Percentiles rank a stretch among this genome's conserved stretches.
These are phyloP conservation scores for Telenomus remus DNA, from an alignment of 1,140 invertebrate species.

Conservation along the genomic window DNA sequence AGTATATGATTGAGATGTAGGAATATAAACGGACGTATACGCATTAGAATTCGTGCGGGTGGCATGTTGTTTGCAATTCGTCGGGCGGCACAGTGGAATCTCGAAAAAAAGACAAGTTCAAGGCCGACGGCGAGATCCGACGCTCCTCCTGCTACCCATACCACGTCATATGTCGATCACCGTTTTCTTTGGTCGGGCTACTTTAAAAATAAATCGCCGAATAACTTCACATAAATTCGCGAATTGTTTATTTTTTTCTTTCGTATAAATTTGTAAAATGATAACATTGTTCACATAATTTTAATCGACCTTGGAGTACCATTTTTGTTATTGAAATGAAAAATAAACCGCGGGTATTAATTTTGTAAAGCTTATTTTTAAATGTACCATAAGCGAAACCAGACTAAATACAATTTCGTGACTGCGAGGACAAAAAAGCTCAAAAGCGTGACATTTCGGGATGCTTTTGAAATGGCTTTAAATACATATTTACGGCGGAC, in stretches of 20 bases:
- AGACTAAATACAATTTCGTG: slow-evolving; percentile 33
- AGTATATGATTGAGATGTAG: no score
- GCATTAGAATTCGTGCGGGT: slow-evolving; percentile 63
- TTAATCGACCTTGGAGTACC: no score
- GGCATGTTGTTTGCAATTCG: slow-evolving; percentile 53
- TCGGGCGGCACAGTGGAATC: slow-evolving; percentile 56
- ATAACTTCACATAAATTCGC: no score
- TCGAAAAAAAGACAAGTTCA: slow-evolving; percentile 67
- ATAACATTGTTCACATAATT: no score
- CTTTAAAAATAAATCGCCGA: no score
- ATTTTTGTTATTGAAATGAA: no score
- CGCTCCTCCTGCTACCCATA: slow-evolving; percentile 30
- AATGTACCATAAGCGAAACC: no score
- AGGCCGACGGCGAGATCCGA: slow-evolving; percentile 60
- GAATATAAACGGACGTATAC: slow-evolving; percentile 44
- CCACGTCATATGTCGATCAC: slow-evolving; percentile 36
- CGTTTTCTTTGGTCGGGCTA: neutral
- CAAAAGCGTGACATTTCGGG: slow-evolving; percentile 11
- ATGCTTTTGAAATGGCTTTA: slow-evolving; percentile 58
- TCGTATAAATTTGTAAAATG: no score
- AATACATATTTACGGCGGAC: slow-evolving; percentile 66
- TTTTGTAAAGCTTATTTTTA: no score
- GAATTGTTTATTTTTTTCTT: no score
- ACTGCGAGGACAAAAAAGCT: slow-evolving; percentile 20
- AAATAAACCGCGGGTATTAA: no score